Percentiles rank a stretch among this genome's conserved stretches.
Conservation (phyloP, 2,888 invertebrate species). For the Spisula solida region DNA sequence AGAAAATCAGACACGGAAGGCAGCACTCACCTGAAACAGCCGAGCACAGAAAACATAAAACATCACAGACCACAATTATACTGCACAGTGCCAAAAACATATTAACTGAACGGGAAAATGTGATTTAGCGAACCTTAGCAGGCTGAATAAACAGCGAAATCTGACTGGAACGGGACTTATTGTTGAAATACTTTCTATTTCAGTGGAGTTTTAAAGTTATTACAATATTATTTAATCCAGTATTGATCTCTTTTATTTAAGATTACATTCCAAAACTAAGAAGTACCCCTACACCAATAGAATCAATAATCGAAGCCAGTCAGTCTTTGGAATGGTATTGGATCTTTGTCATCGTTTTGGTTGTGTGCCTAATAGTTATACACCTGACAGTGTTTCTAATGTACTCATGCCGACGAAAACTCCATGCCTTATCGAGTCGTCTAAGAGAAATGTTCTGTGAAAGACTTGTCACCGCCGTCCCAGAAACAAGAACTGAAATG, state of each 20-base stretch:
- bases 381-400: background rate
- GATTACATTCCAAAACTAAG: background rate
- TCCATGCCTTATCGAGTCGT: background rate
- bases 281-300: background rate
- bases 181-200: no score
- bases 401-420: background rate
- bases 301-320: background rate
- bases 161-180: no score
- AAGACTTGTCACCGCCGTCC: background rate
- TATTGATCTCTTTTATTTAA: background rate
- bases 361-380: background rate
- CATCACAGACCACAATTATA: no score
- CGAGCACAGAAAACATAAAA: no score
- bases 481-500: background rate
- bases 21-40: no score
- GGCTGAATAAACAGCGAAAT: no score
- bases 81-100: no score
- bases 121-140: no score
- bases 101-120: no score
- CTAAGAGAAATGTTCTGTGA: background rate
- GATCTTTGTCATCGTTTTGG: background rate
- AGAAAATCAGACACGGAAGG: no score
- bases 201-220: no score
- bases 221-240: no score
- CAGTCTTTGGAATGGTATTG: background rate